Conservation (phyloP, 2,113 vertebrate genomes). For the Gavialis gangeticus region DNA sequence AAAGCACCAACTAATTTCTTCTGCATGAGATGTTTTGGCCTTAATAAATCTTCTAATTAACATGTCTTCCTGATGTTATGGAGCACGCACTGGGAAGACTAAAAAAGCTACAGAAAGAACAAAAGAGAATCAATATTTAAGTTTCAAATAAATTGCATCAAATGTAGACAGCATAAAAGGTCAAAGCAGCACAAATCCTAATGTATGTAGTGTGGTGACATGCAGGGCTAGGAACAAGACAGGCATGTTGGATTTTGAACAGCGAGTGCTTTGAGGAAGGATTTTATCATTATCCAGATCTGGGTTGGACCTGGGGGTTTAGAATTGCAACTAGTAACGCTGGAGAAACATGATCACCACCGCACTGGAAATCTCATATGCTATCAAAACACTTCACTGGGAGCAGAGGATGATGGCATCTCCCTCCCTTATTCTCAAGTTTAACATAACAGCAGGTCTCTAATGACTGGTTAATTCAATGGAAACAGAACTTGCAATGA, state of each 20-base stretch:
- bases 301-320: not conserved
- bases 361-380: not conserved
- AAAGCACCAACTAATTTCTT: conserved; percentile 73
- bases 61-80: conserved; percentile 87
- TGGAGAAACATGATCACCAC: not conserved
- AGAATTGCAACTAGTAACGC: not conserved
- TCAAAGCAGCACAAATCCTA: not conserved
- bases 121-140: conserved; percentile 73
- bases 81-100: conserved; percentile 88
- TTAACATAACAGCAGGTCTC: accelerated
- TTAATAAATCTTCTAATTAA: conserved; percentile 89
- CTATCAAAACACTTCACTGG: accelerated
- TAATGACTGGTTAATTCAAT: not conserved
- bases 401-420: not conserved
- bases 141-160: conserved; percentile 15
- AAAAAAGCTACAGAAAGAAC: conserved; percentile 88
- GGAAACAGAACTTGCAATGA: not conserved
- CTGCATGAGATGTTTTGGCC: conserved; percentile 67
- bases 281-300: not conserved
- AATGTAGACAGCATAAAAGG: not conserved
- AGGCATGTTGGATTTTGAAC: not conserved
- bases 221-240: accelerated
- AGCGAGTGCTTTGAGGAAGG: not conserved
- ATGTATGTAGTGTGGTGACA: accelerated
- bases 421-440: not conserved